Evolutionary conservation across 2,888 invertebrate species (phyloP).

Genomic region (Orthosia cruda): DNA sequence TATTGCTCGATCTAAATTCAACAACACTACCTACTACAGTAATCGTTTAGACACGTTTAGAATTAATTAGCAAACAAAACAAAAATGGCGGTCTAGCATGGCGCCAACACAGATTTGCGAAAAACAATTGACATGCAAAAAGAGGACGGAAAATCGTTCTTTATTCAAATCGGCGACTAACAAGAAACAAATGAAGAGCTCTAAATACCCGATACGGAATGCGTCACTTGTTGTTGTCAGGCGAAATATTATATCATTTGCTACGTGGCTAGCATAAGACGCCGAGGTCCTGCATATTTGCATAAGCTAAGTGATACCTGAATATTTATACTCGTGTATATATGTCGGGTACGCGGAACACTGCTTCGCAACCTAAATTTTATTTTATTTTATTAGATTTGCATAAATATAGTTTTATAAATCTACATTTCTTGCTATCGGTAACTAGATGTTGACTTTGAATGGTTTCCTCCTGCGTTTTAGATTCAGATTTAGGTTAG

Average conservation of each 20-base stretch:
- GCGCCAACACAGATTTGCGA: constrained; percentile 13
- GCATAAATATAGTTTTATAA: constrained; percentile 74
- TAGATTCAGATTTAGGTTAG: constrained; percentile 20
- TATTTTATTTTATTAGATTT: no score
- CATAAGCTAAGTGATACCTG: constrained; percentile 85
- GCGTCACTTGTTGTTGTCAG: constrained; percentile 50
- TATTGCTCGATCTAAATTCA: constrained; percentile 17
- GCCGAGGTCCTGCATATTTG: constrained; percentile 80
- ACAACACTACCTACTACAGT: background rate
- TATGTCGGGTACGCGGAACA: constrained; percentile 78
- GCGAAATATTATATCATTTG: constrained; percentile 70
- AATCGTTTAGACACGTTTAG: background rate
- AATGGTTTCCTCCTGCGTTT: constrained; percentile 18
- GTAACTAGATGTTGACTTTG: constrained; percentile 19
- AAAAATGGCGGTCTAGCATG: constrained; percentile 2
- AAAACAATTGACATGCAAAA: constrained; percentile 38
- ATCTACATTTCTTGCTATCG: constrained; percentile 47
- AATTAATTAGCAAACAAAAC: background rate
- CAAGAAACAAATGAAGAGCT: constrained; percentile 41
- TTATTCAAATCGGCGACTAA: constrained; percentile 40
- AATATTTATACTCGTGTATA: constrained; percentile 84
- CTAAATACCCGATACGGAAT: constrained; percentile 53
- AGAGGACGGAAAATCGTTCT: constrained; percentile 28
- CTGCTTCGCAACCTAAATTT: constrained; percentile 74
- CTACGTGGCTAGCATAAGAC: constrained; percentile 61